Evolutionary conservation across 2,797 vertebrate genomes (phyloP).

Genomic region (Centroberyx gerrardi): DNA sequence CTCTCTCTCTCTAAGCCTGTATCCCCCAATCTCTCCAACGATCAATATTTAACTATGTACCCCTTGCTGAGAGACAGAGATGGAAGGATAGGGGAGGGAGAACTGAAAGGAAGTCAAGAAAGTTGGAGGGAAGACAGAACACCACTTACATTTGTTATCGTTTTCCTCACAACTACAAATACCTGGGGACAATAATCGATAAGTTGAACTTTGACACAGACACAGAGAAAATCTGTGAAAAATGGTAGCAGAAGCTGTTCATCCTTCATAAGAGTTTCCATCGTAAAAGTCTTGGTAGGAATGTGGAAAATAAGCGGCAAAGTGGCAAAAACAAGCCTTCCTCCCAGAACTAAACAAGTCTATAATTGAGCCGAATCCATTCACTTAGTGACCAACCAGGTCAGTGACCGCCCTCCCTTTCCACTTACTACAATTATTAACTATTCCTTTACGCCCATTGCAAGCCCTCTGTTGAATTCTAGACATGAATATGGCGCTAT

Average conservation of each 20-base stretch:
- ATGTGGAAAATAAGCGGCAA: constrained; percentile 4
- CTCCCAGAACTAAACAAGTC: constrained; percentile 40
- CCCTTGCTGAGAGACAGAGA: constrained; percentile 64
- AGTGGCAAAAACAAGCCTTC: constrained; percentile 31
- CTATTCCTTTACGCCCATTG: too few relatives aligned
- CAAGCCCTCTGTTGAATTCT: too few relatives aligned
- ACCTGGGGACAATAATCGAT: constrained; percentile 32
- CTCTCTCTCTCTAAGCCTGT: constrained; percentile 2
- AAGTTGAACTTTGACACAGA: constrained; percentile 38
- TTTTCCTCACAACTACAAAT: constrained; percentile 20
- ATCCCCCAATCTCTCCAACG: constrained; percentile 40
- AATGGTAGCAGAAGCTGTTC: constrained; percentile 10
- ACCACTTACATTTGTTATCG: constrained; percentile 23
- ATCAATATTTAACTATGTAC: constrained; percentile 81
- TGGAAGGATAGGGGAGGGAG: constrained; percentile 17
- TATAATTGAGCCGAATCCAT: constrained; percentile 43
- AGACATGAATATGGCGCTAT: too few relatives aligned
- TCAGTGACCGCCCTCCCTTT: neutral
- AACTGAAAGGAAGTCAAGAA: constrained; percentile 18
- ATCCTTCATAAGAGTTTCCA: constrained; percentile 37
- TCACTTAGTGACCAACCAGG: constrained; percentile 30
- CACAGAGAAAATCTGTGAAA: constrained; percentile 17
- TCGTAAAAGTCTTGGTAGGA: neutral
- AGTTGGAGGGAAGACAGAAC: constrained; percentile 47
- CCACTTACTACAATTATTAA: too few relatives aligned